Percentiles rank a stretch among this genome's conserved stretches.
phyloP scores from a whole-genome alignment of 2,113 vertebrate species.

The Urocolius indicus region DNA sequence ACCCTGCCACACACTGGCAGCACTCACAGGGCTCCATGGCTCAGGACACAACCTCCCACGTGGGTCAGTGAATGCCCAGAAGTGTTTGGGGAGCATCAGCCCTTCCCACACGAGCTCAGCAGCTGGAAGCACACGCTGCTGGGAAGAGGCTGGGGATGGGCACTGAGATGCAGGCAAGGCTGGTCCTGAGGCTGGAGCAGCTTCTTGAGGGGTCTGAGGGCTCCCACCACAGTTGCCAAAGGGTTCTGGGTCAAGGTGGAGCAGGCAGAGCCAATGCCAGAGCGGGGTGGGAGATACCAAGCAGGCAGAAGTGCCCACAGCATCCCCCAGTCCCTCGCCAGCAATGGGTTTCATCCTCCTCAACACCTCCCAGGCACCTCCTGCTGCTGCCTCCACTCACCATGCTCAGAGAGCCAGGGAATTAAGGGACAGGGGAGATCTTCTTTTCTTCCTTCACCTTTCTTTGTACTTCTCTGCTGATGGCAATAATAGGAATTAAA shows the following conservation, averaged over 20 bases:
- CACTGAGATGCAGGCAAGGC: background rate
- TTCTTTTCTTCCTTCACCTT: background rate
- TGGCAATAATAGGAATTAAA: background rate
- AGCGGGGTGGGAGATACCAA: background rate
- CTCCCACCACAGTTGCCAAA: fast-evolving
- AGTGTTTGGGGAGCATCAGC: background rate
- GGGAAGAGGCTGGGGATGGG: background rate
- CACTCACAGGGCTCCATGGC: fast-evolving
- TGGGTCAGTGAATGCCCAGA: background rate
- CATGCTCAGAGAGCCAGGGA: background rate
- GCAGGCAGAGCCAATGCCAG: fast-evolving
- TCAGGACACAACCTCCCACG: background rate
- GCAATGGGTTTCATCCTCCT: background rate
- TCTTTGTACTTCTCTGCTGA: constrained; percentile 12
- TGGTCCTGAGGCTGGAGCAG: fast-evolving
- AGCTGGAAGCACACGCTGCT: fast-evolving
- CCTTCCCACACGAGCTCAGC: background rate
- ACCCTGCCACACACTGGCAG: no score
- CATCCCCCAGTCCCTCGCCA: fast-evolving
- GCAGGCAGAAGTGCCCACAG: background rate
- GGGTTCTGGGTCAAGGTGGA: fast-evolving
- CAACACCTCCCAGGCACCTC: background rate
- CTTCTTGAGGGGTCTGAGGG: background rate
- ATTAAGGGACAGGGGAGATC: background rate
- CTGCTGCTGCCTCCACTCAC: fast-evolving